These are phyloP conservation scores for Macrophya alboannulata DNA, from an alignment of 2,888 invertebrate genomes.

Conservation along the genomic window DNA sequence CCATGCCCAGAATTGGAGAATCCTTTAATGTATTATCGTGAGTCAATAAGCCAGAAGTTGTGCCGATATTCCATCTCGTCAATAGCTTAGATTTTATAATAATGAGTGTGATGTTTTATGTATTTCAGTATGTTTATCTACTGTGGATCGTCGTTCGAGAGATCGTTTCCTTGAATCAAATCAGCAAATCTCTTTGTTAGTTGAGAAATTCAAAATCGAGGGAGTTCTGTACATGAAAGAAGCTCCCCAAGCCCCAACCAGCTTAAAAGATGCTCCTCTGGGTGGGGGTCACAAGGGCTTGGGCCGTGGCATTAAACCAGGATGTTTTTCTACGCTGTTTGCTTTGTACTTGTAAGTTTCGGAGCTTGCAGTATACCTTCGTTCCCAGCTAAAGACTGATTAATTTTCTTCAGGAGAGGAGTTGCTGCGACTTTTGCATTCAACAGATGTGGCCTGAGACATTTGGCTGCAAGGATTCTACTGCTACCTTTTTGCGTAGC, in stretches of 20 bases:
- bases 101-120: neutral
- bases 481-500: slow-evolving; percentile 85
- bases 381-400: slow-evolving; percentile 23
- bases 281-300: slow-evolving; percentile 75
- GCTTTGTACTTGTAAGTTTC: slow-evolving; percentile 74
- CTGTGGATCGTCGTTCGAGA: slow-evolving; percentile 90
- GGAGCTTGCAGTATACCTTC: slow-evolving; percentile 55
- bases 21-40: slow-evolving; percentile 98
- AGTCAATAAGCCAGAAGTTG: slow-evolving; percentile 78
- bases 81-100: slow-evolving; percentile 15
- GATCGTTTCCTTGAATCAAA: slow-evolving; percentile 97
- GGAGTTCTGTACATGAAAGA: slow-evolving; percentile 89
- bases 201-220: slow-evolving; percentile 95
- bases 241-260: slow-evolving; percentile 73
- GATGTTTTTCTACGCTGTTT: slow-evolving; percentile 76
- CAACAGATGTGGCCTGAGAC: slow-evolving; percentile 88
- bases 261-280: slow-evolving; percentile 74
- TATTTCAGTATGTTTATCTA: slow-evolving; percentile 88
- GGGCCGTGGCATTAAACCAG: slow-evolving; percentile 76
- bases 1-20: slow-evolving; percentile 98
- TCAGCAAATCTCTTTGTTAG: slow-evolving; percentile 94
- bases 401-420: slow-evolving; percentile 84
- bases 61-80: neutral
- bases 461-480: slow-evolving; percentile 89
- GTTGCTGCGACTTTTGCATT: slow-evolving; percentile 90